Percentiles rank a stretch among this genome's conserved stretches.
Conservation (phyloP, 2,797 vertebrate genomes). For the Helarctos malayanus region DNA sequence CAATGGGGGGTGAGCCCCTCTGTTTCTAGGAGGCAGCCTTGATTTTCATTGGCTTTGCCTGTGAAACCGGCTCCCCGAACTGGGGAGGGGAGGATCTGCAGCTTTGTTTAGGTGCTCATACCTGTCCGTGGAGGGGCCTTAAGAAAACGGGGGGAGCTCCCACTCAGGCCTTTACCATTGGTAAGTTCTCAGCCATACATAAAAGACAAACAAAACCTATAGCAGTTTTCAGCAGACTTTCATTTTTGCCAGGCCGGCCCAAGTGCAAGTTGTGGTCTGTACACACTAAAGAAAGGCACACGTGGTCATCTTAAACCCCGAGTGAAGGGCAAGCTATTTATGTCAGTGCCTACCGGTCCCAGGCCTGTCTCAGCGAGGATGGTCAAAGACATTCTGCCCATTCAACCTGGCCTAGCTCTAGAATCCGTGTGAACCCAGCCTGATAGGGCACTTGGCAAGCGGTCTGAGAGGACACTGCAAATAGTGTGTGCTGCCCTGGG, state of each 20-base stretch:
- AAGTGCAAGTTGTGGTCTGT: slow-evolving; percentile 22
- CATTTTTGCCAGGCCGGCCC: slow-evolving; percentile 23
- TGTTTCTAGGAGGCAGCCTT: slow-evolving; percentile 76
- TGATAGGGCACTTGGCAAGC: not conserved
- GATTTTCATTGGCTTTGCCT: slow-evolving; percentile 73
- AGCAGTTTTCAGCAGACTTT: slow-evolving; percentile 66
- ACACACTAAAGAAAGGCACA: slow-evolving; percentile 28
- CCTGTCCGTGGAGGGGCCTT: slow-evolving; percentile 38
- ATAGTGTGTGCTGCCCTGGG: not conserved
- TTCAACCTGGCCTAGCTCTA: not conserved
- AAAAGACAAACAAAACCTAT: not conserved
- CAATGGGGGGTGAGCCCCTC: slow-evolving; percentile 63
- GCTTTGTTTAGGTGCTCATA: slow-evolving; percentile 68
- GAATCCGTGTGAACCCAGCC: not conserved
- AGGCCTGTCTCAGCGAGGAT: not conserved
- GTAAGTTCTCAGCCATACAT: not conserved
- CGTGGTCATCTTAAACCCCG: slow-evolving; percentile 7
- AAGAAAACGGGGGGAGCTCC: slow-evolving; percentile 12
- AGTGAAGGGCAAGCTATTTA: slow-evolving; percentile 42
- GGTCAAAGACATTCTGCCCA: slow-evolving; percentile 5
- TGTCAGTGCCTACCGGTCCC: not conserved
- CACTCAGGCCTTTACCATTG: not conserved
- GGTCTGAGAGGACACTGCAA: not conserved
- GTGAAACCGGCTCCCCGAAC: slow-evolving; percentile 39
- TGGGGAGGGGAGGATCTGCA: not conserved